These are phyloP conservation scores for Chondrilla cf. caribensis DNA, from an alignment of 37 sponge, comb jelly and placozoan genomes.

Conservation along the genomic window DNA sequence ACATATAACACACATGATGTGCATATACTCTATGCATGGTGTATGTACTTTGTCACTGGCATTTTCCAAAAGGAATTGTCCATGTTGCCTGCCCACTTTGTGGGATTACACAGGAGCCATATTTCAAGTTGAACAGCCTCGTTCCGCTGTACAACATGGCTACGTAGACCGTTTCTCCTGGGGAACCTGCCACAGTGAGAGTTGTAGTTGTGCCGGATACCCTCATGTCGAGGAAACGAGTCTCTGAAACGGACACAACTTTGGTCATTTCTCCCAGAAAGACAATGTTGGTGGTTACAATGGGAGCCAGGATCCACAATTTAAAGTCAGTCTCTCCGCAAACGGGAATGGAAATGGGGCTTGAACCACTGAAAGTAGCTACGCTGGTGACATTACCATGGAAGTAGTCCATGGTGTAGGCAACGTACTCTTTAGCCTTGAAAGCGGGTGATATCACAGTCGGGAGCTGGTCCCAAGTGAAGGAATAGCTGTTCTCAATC, in stretches of 20 bases:
- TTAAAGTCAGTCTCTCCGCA: conserved; percentile 48
- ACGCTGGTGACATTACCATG: conserved; percentile 23
- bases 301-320: conserved; percentile 52
- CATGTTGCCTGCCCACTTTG: conserved; percentile 24
- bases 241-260: conserved; percentile 58
- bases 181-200: conserved; percentile 37
- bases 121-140: neutral
- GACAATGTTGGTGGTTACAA: conserved; percentile 12
- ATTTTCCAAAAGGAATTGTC: conserved; percentile 11
- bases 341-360: conserved; percentile 2
- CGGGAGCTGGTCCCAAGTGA: conserved; percentile 42
- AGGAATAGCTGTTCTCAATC: conserved; percentile 10
- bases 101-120: conserved; percentile 35
- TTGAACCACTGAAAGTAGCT: neutral
- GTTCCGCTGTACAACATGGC: neutral
- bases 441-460: neutral
- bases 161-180: conserved; percentile 54
- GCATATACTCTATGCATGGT: too few species aligned
- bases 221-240: conserved; percentile 13
- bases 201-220: neutral
- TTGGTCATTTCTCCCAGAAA: conserved; percentile 76
- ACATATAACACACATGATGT: too few species aligned
- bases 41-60: too few species aligned
- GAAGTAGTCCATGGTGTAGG: conserved; percentile 9
- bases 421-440: conserved; percentile 19